A percentile compares a stretch with the other conserved stretches of the same genome.
Conservation (phyloP, 2,113 vertebrate species). For the Macaca fascicularis region DNA sequence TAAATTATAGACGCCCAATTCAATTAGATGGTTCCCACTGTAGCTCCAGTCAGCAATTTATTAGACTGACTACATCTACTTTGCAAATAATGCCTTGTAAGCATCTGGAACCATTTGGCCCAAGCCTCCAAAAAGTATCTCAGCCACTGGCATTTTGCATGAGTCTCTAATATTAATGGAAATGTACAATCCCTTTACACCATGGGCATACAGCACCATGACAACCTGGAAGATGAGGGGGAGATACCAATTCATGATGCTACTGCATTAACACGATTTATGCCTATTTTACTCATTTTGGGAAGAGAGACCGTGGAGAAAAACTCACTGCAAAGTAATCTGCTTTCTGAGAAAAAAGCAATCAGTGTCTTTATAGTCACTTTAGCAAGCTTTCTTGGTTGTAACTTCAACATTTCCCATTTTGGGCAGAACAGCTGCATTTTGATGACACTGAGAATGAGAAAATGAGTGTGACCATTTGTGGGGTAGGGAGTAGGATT, state of each 20-base stretch:
- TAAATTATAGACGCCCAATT: slow-evolving; percentile 1
- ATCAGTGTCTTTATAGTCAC: slow-evolving; percentile 83
- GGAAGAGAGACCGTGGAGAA: not conserved
- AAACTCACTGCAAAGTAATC: slow-evolving; percentile 57
- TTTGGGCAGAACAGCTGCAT: slow-evolving; percentile 84
- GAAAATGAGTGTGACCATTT: slow-evolving; percentile 74
- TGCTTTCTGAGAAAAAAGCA: slow-evolving; percentile 76
- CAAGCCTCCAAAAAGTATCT: not conserved
- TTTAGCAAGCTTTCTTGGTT: slow-evolving; percentile 79
- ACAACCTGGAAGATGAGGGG: not conserved
- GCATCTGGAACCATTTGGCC: slow-evolving; percentile 61
- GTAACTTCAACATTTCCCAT: slow-evolving; percentile 78
- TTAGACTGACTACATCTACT: slow-evolving; percentile 63
- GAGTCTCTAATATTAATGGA: slow-evolving; percentile 38
- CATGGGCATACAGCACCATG: not conserved
- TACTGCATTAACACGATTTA: not conserved
- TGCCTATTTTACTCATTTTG: slow-evolving; percentile 18
- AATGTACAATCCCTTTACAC: not conserved
- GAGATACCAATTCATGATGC: not conserved
- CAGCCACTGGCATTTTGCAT: not conserved
- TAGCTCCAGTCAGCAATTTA: slow-evolving; percentile 79
- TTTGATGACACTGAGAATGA: slow-evolving; percentile 71
- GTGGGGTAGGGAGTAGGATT: slow-evolving; percentile 27
- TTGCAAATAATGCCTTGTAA: slow-evolving; percentile 69
- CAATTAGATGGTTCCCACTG: slow-evolving; percentile 65